Evolutionary conservation across 2,888 invertebrate genomes (phyloP), one percentile per base, ranked within the genome.

Genomic region (Tetramorium bicarinatum): DNA sequence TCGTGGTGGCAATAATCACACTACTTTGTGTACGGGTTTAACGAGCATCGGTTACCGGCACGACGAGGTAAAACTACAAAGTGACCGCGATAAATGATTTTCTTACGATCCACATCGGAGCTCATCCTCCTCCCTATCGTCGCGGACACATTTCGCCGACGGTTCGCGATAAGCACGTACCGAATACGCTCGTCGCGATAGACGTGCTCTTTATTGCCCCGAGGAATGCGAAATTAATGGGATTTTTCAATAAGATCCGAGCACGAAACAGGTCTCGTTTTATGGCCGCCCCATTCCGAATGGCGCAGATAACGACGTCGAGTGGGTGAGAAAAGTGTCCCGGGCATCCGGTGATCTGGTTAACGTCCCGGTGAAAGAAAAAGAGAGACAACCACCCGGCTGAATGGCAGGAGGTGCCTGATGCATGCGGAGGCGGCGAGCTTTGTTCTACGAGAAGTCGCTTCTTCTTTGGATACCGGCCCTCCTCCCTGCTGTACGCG

Each of bases 311-410:
- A 90, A 88, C 88, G 87, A 85, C 82, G 77, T 85, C 80, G 88
- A 91, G 92, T 92, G 92, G 91, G 92, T 93, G 92, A 92, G 91
- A 91, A 92, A 91, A 92, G 91, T 93, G 92, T 93, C 93, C 90
- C 87, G 88, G 91, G 89, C 93, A 94, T 94, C 94, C 94, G 94
- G 94, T 94, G 94, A 93, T 94, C 94, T 94, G 94, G 93, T 92
- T 94, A 92, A 91, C 91, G 91, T 94, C 91, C 90, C 86, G 87
- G 86, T 85, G 21, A 41, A 13, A 56, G 29, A 47, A n/a, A 54
- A 9, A 56, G 52, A 67, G 66, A 67, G 52, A 77, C 18, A 75
- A 25, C 54, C 47, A 25, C 34, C 47, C 56, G 34, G 34, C 25
- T 47, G 67, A 71, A 34, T 38, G 76, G 13, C 59, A n/a, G 21